phyloP scores from a whole-genome alignment of 37 sponge, comb jelly and placozoan species.

The Trichoplax adhaerens region DNA sequence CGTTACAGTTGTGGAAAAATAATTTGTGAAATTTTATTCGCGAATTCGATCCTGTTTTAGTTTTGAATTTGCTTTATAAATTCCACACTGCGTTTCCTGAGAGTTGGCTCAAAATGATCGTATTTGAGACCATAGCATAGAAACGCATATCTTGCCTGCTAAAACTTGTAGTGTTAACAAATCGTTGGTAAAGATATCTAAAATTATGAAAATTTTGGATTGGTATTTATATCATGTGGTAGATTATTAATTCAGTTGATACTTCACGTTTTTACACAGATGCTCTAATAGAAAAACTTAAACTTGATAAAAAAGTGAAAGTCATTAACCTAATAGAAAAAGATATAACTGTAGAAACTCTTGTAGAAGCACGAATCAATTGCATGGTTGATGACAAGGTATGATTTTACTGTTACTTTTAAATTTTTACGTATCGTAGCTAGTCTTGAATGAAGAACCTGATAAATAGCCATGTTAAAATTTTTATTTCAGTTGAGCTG shows the following conservation, averaged over 20 bases:
- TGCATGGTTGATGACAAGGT: conserved; percentile 77
- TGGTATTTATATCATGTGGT: too few relatives aligned
- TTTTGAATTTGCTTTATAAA: conserved; percentile 1
- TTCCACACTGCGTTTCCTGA: background rate
- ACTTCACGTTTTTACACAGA: conserved; percentile 16
- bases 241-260: background rate
- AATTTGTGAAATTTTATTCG: background rate
- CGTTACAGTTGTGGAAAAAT: too few relatives aligned
- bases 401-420: background rate
- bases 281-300: conserved; percentile 32
- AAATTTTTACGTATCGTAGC: too few relatives aligned
- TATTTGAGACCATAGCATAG: too few relatives aligned
- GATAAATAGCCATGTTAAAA: too few relatives aligned
- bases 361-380: conserved; percentile 67
- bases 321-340: conserved; percentile 66
- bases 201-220: too few relatives aligned
- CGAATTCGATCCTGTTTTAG: background rate
- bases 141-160: too few relatives aligned
- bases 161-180: too few relatives aligned
- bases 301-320: conserved; percentile 23
- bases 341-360: conserved; percentile 44
- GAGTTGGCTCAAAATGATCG: too few relatives aligned
- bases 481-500: conserved; percentile 30
- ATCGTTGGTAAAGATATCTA: too few relatives aligned
- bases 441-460: too few relatives aligned